Base-by-base conservation (phyloP, 2,797 vertebrate species). In the Cossypha heuglini region DNA sequence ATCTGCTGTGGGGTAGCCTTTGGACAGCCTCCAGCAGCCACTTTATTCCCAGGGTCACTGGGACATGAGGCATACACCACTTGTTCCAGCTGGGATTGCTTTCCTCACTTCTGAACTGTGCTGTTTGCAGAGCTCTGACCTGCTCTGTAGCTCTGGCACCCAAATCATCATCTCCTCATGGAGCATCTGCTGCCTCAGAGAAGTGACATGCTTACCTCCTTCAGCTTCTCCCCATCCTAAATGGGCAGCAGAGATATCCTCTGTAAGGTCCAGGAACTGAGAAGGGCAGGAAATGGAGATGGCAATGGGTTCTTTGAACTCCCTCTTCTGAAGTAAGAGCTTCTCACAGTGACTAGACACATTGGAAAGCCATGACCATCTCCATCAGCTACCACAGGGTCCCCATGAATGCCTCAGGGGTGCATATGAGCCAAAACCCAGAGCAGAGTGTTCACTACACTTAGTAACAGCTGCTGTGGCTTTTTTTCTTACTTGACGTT, bases 21-120 rank as follows among this genome's bases (percentile, higher is more conserved):
- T 45, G 43, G 43, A 51, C 33, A 76, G 49, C 37, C 75, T 85
- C 54, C 62, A 81, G 58, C 5, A 74, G 35, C 28, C 43, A 11
- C 42, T 61, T 59, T 35, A n/a, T n/a, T 71, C 35, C 40, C 58
- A 43, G 19, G 33, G 42, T 57, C 77, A 19, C 6, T 72, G 33
- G 12, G 45, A 25, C 3, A 2, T 0, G 1, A 58, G 31, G 64
- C 11, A 38, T 1, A 19, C 13, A 51, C 25, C 22, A 42, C 3
- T 1, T 29, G 69, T 88, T 63, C 31, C 25, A 28, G 5, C 13
- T 26, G 48, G 21, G 42, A 24, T 40, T 16, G 35, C 19, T 67
- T 52, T 75, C 43, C 72, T 79, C 40, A 13, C 26, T 81, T 64
- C 25, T 40, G 69, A 61, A 37, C 28, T 67, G 42, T 35, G 38